A percentile compares a stretch with the other conserved stretches of the same genome.
phyloP scores from a whole-genome alignment of 2,797 vertebrate species.

The Acomys russatus region DNA sequence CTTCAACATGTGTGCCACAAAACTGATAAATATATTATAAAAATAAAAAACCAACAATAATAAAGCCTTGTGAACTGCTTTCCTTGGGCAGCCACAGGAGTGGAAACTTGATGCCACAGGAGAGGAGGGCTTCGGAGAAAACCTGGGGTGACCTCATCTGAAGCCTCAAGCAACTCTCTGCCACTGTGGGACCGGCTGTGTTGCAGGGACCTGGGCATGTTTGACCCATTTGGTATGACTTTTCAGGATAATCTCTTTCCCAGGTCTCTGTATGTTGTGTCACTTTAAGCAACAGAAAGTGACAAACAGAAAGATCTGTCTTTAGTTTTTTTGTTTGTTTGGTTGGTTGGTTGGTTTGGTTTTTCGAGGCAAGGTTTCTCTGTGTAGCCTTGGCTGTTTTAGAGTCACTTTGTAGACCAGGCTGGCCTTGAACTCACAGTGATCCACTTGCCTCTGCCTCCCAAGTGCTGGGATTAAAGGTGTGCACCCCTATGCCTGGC shows the following conservation, averaged over 20 bases:
- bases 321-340: no score
- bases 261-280: not conserved
- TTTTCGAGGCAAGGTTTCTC: no score
- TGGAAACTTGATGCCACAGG: not conserved
- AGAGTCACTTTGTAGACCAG: no score
- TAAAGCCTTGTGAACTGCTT: not conserved
- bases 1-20: not conserved
- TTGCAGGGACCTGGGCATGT: not conserved
- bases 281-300: not conserved
- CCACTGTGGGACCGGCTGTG: accelerated
- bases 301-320: not conserved
- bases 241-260: constrained; percentile 25
- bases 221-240: not conserved
- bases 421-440: no score
- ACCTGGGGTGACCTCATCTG: not conserved
- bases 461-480: no score
- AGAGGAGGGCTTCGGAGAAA: not conserved
- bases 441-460: no score
- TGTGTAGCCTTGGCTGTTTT: no score
- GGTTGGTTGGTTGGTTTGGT: no score
- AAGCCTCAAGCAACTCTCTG: not conserved
- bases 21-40: not conserved
- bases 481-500: no score
- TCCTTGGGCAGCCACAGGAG: not conserved
- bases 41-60: no score